Evolutionary conservation across 2,113 vertebrate genomes (phyloP).

Genomic region (Pongo abelii): DNA sequence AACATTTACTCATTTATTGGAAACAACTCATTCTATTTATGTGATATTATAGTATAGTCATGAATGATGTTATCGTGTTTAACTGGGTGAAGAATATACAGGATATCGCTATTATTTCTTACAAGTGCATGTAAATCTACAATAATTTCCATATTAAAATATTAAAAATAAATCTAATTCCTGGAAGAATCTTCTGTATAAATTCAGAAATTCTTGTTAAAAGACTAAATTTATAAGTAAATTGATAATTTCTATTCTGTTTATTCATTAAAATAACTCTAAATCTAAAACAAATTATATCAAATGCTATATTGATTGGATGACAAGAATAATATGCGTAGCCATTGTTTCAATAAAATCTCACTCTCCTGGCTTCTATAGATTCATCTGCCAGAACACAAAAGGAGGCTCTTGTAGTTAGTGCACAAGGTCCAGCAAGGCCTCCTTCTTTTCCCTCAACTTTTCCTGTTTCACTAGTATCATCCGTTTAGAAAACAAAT

Average conservation of each 20-base stretch:
- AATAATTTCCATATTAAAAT: not conserved
- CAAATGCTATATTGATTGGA: not conserved
- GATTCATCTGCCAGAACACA: no score
- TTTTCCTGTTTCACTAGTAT: not conserved
- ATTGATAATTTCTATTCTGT: not conserved
- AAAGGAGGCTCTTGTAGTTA: rapidly evolving
- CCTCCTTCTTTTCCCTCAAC: not conserved
- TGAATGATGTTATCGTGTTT: not conserved
- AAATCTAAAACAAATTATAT: not conserved
- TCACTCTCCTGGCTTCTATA: not conserved
- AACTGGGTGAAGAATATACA: not conserved
- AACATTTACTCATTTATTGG: not conserved
- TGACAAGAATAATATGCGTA: not conserved
- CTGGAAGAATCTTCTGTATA: not conserved
- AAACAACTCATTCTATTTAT: not conserved
- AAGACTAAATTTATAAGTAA: not conserved
- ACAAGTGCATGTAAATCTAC: not conserved
- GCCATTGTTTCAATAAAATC: not conserved
- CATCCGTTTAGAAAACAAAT: not conserved
- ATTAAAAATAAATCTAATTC: not conserved
- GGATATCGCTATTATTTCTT: not conserved
- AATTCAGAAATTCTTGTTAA: not conserved
- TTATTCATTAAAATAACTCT: not conserved
- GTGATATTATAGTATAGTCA: not conserved
- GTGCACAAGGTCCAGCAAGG: rapidly evolving